phyloP scores from a whole-genome alignment of 2,113 vertebrate species.

The Ptilonorhynchus violaceus region DNA sequence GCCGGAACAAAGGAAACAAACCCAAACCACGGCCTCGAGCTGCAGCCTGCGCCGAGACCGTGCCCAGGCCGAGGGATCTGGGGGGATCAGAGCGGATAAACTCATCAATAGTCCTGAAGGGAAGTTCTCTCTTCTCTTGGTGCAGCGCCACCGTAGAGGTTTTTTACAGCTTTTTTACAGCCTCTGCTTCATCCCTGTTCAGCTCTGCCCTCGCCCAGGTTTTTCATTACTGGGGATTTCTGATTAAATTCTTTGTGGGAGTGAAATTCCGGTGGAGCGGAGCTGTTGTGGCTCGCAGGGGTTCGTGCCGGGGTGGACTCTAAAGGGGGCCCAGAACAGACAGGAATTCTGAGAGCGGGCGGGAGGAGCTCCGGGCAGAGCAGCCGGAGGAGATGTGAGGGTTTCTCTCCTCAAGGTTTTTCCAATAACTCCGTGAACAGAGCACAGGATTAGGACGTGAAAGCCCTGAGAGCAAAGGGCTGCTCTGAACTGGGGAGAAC shows the following conservation, averaged over 20 bases:
- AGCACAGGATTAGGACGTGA: neutral
- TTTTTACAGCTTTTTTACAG: neutral
- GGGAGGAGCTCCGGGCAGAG: neutral
- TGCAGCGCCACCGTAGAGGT: neutral
- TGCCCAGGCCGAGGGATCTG: neutral
- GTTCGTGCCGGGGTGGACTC: neutral
- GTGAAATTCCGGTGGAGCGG: neutral
- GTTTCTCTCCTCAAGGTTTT: neutral
- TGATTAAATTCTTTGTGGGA: neutral
- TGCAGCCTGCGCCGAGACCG: neutral
- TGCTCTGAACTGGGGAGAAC: neutral
- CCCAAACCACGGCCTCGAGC: neutral
- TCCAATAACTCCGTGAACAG: neutral
- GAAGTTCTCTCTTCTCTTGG: neutral
- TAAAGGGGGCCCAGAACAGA: neutral
- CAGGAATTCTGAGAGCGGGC: accelerated
- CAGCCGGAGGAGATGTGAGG: neutral
- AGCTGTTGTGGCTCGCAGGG: neutral
- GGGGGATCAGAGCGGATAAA: neutral
- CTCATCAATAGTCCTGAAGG: neutral
- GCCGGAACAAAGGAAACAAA: neutral
- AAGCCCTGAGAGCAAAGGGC: neutral
- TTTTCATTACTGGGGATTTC: neutral
- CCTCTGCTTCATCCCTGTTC: neutral
- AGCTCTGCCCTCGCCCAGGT: neutral